phyloP scores from a whole-genome alignment of 2,797 vertebrate species.

The Hirundo rustica region DNA sequence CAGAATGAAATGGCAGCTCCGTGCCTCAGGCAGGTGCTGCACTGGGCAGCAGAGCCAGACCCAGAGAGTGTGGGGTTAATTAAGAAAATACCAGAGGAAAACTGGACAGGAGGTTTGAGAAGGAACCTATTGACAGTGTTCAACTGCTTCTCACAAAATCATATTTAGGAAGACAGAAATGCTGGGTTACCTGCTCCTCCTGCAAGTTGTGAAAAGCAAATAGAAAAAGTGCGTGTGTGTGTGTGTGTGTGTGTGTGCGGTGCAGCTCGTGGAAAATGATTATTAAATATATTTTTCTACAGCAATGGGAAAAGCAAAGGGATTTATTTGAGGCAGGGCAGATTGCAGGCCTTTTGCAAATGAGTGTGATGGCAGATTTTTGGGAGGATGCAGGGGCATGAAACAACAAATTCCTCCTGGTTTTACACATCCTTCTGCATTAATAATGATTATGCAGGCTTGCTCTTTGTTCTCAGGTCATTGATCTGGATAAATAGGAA shows the following conservation, averaged over 20 bases:
- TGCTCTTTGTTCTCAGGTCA: background rate
- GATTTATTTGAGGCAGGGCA: background rate
- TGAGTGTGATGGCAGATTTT: background rate
- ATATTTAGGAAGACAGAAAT: background rate
- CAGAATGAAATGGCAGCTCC: background rate
- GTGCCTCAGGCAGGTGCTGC: background rate
- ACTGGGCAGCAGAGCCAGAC: background rate
- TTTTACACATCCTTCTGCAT: background rate
- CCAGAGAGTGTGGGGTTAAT: background rate
- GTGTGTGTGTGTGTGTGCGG: too few species aligned
- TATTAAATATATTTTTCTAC: background rate
- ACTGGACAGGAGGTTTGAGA: background rate
- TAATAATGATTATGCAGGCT: background rate
- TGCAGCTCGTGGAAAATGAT: background rate
- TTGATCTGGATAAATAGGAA: background rate
- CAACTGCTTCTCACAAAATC: background rate
- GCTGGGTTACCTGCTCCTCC: background rate
- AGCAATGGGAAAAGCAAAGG: background rate
- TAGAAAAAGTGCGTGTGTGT: background rate
- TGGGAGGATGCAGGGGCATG: background rate
- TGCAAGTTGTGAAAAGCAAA: background rate
- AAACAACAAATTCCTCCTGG: background rate
- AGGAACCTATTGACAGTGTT: background rate
- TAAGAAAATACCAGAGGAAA: background rate
- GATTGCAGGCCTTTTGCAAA: background rate